Evolutionary conservation across 1,140 invertebrate species (phyloP).

Genomic region (Venustaconcha ellipsiformis): DNA sequence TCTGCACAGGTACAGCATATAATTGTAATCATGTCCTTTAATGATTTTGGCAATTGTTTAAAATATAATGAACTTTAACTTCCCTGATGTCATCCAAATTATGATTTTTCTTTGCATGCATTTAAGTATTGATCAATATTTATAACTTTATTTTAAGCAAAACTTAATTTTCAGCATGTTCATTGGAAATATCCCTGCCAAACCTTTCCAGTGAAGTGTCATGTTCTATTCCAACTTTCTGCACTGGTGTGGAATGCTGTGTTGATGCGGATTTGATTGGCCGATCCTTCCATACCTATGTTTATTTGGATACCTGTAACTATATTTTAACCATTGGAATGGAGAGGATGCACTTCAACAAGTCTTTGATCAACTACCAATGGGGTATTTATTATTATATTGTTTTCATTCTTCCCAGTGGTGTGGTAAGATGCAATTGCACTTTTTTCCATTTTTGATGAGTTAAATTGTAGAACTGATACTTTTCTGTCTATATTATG

Average conservation of each 20-base stretch:
- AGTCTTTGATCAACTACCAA: conserved; percentile 9
- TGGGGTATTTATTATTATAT: conserved; percentile 2
- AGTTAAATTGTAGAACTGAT: too few relatives aligned
- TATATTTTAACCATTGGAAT: conserved; percentile 12
- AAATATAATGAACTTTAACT: too few relatives aligned
- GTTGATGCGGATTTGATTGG: conserved; percentile 3
- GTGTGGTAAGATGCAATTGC: too few relatives aligned
- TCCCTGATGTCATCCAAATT: too few relatives aligned
- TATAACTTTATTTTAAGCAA: neutral
- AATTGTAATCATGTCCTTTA: too few relatives aligned
- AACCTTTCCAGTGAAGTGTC: conserved; percentile 7
- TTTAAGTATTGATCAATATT: neutral
- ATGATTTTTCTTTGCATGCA: neutral
- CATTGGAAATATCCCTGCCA: neutral
- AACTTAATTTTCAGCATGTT: neutral
- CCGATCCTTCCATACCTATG: neutral
- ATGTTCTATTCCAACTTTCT: conserved; percentile 5
- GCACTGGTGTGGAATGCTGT: conserved; percentile 14
- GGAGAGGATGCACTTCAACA: conserved; percentile 9
- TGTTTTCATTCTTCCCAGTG: too few relatives aligned
- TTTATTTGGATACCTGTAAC: conserved; percentile 10
- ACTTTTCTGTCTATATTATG: too few relatives aligned
- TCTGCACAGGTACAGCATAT: too few relatives aligned
- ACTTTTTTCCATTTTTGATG: too few relatives aligned
- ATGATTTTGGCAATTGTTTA: too few relatives aligned